Evolutionary conservation across 2,113 vertebrate genomes (phyloP), one percentile per base, ranked within the genome.

Genomic region (Malurus elegans): DNA sequence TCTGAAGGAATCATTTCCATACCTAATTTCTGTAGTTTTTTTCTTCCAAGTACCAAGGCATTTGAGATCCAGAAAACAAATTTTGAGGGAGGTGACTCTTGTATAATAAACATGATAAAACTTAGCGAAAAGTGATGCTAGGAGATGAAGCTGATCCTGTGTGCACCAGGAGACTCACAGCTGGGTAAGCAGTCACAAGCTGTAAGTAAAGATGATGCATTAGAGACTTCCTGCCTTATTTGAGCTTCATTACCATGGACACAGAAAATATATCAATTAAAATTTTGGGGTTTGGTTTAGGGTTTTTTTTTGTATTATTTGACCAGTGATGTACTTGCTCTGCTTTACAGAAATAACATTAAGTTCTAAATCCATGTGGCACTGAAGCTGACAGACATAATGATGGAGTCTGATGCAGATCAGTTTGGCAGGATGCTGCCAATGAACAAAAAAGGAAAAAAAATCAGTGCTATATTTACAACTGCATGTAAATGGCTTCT

Each of bases 381-480:
- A 50, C 34, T 91, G 86, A 83, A 92, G 84, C 78, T 94, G 73
- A 85, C 83, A 91, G 50, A 56, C 44, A 71, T 72, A 92, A 94
- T 94, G 80, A 94, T 62, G 86, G 86, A 95, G 62, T 82, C 86
- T 95, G 91, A 83, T 62, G 86, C 62, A 61, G 21, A 90, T 42
- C 58, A 76, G 50, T 79, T 94, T 70, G 95, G 61, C 88, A 87
- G 64, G 83, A 96, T 81, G 81, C 86, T 71, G 76, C 87, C 94
- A 97, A 82, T 84, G 79, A 83, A 91, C 25, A 92, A 92, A 95
- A 64, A 96, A 96, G 75, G 19, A 20, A 90, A 95, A 67, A 71
- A 64, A 84, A 94, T 94, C 93, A 93, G 76, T 91, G 88, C 86
- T 93, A 54, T 93, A 88, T 69, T 95, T 95, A 84, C 32, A 82